Conservation (phyloP, 1,140 invertebrate genomes). For the Drosophila obscura region DNA sequence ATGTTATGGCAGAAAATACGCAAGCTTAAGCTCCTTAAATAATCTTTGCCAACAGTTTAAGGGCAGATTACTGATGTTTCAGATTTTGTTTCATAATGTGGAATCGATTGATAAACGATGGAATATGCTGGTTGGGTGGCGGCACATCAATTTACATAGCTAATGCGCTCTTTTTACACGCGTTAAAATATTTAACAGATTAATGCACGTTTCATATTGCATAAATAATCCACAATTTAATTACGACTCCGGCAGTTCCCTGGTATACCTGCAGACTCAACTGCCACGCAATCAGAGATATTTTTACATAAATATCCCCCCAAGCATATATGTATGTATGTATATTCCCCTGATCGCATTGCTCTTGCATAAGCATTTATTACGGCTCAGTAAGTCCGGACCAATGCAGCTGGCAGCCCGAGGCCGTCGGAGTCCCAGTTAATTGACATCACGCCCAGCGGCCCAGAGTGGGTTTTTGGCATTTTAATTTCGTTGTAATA, state of each 20-base stretch:
- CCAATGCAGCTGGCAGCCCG: slow-evolving; percentile 18
- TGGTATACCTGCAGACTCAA: background rate
- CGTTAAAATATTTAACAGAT: slow-evolving; percentile 65
- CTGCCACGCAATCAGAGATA: slow-evolving; percentile 10
- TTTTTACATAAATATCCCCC: background rate
- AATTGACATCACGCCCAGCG: slow-evolving; percentile 31
- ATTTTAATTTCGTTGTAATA: slow-evolving; percentile 73
- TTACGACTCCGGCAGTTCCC: slow-evolving; percentile 50
- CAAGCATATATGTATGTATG: slow-evolving; percentile 10
- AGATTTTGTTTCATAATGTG: slow-evolving; percentile 23
- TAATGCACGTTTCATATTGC: slow-evolving; percentile 68
- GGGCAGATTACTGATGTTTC: slow-evolving; percentile 18
- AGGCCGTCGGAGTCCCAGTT: slow-evolving; percentile 10
- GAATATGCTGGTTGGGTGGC: background rate
- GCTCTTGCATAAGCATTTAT: slow-evolving; percentile 43
- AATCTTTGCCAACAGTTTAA: background rate
- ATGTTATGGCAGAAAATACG: no score
- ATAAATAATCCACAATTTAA: slow-evolving; percentile 81
- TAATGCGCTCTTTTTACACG: slow-evolving; percentile 63
- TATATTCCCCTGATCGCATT: slow-evolving; percentile 11
- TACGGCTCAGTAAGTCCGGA: slow-evolving; percentile 42
- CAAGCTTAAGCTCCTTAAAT: no score
- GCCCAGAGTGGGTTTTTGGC: slow-evolving; percentile 26
- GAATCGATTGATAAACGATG: slow-evolving; percentile 21
- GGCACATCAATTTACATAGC: slow-evolving; percentile 67